Conservation (phyloP, 2,797 vertebrate genomes). For the Epinephelus malabaricus region DNA sequence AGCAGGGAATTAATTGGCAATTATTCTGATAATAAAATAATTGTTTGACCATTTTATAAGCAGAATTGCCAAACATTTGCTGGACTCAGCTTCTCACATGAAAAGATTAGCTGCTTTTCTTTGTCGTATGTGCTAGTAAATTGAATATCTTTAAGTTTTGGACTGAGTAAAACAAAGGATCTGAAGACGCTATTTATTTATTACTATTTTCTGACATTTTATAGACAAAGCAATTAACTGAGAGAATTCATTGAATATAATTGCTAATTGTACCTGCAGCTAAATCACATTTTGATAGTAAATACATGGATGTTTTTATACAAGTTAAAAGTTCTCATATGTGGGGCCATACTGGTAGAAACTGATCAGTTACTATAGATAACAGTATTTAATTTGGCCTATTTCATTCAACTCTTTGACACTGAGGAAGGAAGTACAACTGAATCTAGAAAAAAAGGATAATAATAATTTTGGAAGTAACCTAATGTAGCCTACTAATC, state of each 20-base stretch:
- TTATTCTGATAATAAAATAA: not conserved
- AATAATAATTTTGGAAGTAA: not conserved
- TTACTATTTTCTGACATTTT: not conserved
- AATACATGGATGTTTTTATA: not conserved
- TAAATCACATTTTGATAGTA: not conserved
- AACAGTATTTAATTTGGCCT: constrained; percentile 12
- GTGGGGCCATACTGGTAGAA: constrained; percentile 1
- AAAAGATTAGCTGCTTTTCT: not conserved
- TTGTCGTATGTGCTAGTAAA: not conserved
- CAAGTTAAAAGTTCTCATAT: not conserved
- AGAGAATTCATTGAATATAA: not conserved
- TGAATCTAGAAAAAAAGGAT: not conserved
- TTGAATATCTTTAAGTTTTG: not conserved
- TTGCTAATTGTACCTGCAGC: not conserved
- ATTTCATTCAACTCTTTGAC: constrained; percentile 1
- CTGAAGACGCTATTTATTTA: not conserved
- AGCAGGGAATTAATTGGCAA: not conserved
- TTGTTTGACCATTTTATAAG: not conserved
- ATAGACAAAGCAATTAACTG: too few relatives aligned
- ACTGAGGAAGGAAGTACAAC: not conserved
- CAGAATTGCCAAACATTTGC: not conserved
- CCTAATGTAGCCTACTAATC: not conserved
- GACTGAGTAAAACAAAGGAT: not conserved
- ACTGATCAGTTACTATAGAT: not conserved
- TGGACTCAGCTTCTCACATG: not conserved